Conservation (phyloP, 1,140 invertebrate species). For the Drosophila obscura region DNA sequence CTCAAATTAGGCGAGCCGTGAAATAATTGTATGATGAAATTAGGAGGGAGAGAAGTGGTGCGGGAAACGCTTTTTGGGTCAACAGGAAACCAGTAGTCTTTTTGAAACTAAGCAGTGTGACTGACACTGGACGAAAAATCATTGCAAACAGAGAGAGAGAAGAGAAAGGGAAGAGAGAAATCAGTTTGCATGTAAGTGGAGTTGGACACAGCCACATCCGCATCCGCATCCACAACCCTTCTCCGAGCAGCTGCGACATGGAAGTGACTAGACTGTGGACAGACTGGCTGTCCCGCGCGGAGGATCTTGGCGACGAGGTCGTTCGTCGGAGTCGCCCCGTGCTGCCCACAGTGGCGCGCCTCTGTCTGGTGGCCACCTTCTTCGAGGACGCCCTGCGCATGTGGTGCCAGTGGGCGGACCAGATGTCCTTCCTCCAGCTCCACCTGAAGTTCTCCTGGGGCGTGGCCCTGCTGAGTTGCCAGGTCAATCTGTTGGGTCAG, state of each 20-base stretch:
- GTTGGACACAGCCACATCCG: constrained; percentile 1
- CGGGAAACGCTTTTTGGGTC: no score
- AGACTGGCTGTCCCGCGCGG: constrained; percentile 1
- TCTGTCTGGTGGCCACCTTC: constrained; percentile 48
- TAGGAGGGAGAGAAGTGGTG: no score
- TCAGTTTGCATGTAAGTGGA: constrained; percentile 31
- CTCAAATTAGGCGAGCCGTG: neutral
- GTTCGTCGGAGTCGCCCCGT: constrained; percentile 14
- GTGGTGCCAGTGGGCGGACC: constrained; percentile 39
- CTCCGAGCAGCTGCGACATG: neutral
- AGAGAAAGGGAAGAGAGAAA: constrained; percentile 12
- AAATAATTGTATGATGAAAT: constrained; percentile 2
- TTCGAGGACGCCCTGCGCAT: constrained; percentile 41
- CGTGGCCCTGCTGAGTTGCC: neutral
- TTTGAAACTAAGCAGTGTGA: constrained; percentile 12
- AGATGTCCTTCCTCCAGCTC: constrained; percentile 7
- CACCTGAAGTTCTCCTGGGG: constrained; percentile 9
- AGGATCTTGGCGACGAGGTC: constrained; percentile 27
- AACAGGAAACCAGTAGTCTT: no score
- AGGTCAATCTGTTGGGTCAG: constrained; percentile 31
- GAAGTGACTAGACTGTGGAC: constrained; percentile 2
- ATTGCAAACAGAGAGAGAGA: no score
- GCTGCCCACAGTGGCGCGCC: constrained; percentile 31
- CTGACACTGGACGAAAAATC: constrained; percentile 18
- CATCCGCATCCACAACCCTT: neutral